These are phyloP conservation scores for Alligator sinensis DNA, from an alignment of 2,113 vertebrate species.

Conservation along the genomic window DNA sequence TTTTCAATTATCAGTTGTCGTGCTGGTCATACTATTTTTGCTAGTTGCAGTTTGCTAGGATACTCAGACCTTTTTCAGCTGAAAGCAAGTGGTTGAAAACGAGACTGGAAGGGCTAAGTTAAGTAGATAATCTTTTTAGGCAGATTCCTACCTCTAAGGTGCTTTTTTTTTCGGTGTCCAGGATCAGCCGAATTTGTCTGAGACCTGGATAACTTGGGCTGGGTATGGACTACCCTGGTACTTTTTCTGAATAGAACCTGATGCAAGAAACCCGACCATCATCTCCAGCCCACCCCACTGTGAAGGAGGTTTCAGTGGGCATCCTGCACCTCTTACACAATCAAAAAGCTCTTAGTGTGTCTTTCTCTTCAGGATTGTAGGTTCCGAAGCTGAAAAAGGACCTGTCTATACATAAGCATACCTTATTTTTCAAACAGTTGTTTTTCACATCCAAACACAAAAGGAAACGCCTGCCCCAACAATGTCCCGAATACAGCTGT, in stretches of 20 bases:
- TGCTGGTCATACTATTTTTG: not conserved
- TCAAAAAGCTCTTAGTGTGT: not conserved
- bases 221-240: not conserved
- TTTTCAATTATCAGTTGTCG: not conserved
- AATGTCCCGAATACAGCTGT: not conserved
- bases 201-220: not conserved
- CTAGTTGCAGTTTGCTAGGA: not conserved
- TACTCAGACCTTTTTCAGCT: not conserved
- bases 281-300: not conserved
- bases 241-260: not conserved
- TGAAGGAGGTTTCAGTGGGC: not conserved
- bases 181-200: not conserved
- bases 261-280: fast-evolving
- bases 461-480: not conserved
- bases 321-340: not conserved
- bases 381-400: not conserved
- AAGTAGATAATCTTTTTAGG: fast-evolving
- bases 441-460: not conserved
- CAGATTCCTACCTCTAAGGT: not conserved
- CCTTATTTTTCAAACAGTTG: not conserved
- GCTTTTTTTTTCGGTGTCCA: not conserved
- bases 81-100: not conserved
- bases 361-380: not conserved
- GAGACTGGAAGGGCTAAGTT: not conserved
- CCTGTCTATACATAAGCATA: not conserved